Evolutionary conservation across 2,113 vertebrate species (phyloP).

Genomic region (Bettongia penicillata): DNA sequence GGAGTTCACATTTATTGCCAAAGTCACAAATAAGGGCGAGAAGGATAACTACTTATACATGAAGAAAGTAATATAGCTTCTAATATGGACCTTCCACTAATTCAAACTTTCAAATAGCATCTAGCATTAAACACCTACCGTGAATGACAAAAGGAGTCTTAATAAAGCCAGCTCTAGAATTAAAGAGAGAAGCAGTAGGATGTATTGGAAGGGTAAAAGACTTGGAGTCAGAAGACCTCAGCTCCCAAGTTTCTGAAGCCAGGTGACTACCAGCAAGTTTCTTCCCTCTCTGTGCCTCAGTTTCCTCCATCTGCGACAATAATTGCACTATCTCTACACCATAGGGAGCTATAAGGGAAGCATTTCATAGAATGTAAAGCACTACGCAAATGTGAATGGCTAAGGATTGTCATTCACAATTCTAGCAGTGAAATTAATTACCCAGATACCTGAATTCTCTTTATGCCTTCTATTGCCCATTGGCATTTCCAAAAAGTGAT

Average conservation of each 20-base stretch:
- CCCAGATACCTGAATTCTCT: constrained; percentile 34
- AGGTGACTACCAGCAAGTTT: not conserved
- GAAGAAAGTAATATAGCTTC: not conserved
- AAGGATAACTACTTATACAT: not conserved
- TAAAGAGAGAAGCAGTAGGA: not conserved
- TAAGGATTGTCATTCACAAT: not conserved
- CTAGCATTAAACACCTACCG: constrained; percentile 31
- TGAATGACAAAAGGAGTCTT: not conserved
- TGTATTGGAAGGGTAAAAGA: not conserved
- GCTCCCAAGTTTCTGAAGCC: not conserved
- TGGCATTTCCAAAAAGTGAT: constrained; percentile 32
- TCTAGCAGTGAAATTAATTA: not conserved
- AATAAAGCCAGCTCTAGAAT: constrained; percentile 22
- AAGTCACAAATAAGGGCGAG: constrained; percentile 29
- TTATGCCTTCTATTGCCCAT: constrained; percentile 40
- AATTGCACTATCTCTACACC: not conserved
- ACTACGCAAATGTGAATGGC: not conserved
- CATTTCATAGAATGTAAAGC: not conserved
- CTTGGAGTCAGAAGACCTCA: not conserved
- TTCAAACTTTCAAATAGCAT: constrained; percentile 28
- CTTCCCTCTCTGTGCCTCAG: not conserved
- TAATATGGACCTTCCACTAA: not conserved
- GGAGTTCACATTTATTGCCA: not conserved
- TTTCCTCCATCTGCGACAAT: not conserved
- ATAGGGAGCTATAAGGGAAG: not conserved